phyloP scores from a whole-genome alignment of 2,113 vertebrate genomes.

The Tetraodon nigroviridis region DNA sequence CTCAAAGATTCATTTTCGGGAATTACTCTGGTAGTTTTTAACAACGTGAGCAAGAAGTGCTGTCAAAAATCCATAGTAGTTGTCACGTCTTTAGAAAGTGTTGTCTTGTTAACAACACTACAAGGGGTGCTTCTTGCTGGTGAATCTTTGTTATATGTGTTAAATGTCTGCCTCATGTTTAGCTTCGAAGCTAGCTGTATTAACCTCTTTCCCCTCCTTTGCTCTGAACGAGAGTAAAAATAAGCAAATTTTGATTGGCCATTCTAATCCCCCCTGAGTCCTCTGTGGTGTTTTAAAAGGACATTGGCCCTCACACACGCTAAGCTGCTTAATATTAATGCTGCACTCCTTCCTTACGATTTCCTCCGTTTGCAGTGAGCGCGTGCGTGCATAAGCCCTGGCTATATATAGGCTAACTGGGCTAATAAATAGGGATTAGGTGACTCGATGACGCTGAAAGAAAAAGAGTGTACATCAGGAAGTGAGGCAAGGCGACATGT shows the following conservation, averaged over 20 bases:
- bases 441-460: slow-evolving; percentile 17
- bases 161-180: slow-evolving; percentile 3
- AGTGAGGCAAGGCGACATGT: slow-evolving; percentile 21
- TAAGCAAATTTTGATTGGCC: slow-evolving; percentile 32
- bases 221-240: slow-evolving; percentile 4
- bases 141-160: too few species aligned
- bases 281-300: slow-evolving; percentile 51
- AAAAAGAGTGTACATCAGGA: slow-evolving; percentile 34
- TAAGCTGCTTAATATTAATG: slow-evolving; percentile 68
- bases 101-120: too few species aligned
- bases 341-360: slow-evolving; percentile 28
- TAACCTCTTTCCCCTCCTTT: slow-evolving; percentile 11
- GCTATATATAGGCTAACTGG: slow-evolving; percentile 58
- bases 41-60: too few species aligned
- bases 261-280: slow-evolving; percentile 44
- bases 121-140: too few species aligned
- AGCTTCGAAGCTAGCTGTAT: slow-evolving; percentile 27
- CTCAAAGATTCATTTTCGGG: not conserved
- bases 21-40: too few species aligned
- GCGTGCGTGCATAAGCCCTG: slow-evolving; percentile 3
- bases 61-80: too few species aligned
- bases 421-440: slow-evolving; percentile 58
- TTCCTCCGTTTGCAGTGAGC: slow-evolving; percentile 35
- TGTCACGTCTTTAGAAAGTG: too few species aligned
- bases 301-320: slow-evolving; percentile 47